Evolutionary conservation across 2,888 invertebrate species (phyloP).

Genomic region (Lottia scabra): DNA sequence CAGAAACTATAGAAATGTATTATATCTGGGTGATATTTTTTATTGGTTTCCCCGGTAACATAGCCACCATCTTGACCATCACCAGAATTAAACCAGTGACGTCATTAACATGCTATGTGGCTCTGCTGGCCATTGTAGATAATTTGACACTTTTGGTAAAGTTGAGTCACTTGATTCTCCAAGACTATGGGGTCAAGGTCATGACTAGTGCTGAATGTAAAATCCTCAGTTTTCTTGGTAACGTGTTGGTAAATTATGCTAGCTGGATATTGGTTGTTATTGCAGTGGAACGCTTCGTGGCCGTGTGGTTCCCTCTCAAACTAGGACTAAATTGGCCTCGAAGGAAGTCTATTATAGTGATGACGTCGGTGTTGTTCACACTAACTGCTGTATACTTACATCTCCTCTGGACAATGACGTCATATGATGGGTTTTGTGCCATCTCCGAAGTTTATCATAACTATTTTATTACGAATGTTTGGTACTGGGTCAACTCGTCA

Average conservation of each 20-base stretch:
- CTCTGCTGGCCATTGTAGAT: slow-evolving; percentile 53
- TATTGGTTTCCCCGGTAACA: slow-evolving; percentile 52
- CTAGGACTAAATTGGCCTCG: slow-evolving; percentile 2
- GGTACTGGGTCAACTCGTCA: slow-evolving; percentile 55
- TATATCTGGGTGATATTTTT: slow-evolving; percentile 48
- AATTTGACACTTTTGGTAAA: slow-evolving; percentile 45
- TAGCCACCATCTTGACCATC: slow-evolving; percentile 50
- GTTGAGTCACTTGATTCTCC: slow-evolving; percentile 39
- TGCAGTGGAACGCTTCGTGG: slow-evolving; percentile 58
- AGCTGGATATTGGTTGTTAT: slow-evolving; percentile 61
- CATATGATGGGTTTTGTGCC: not conserved
- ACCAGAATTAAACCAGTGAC: slow-evolving; percentile 44
- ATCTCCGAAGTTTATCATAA: slow-evolving; percentile 10
- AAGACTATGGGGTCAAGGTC: slow-evolving; percentile 13
- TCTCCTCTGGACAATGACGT: slow-evolving; percentile 10
- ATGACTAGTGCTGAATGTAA: slow-evolving; percentile 40
- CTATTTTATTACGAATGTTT: slow-evolving; percentile 40
- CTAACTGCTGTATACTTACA: not conserved
- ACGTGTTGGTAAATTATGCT: slow-evolving; percentile 47
- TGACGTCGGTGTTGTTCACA: slow-evolving; percentile 16
- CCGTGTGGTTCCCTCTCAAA: slow-evolving; percentile 58
- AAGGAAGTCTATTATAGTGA: not conserved
- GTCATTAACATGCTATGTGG: slow-evolving; percentile 50
- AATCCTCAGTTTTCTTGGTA: slow-evolving; percentile 45
- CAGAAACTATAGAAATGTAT: slow-evolving; percentile 45